These are phyloP conservation scores for Hiodon alosoides DNA, from an alignment of 2,113 vertebrate genomes.

Conservation along the genomic window DNA sequence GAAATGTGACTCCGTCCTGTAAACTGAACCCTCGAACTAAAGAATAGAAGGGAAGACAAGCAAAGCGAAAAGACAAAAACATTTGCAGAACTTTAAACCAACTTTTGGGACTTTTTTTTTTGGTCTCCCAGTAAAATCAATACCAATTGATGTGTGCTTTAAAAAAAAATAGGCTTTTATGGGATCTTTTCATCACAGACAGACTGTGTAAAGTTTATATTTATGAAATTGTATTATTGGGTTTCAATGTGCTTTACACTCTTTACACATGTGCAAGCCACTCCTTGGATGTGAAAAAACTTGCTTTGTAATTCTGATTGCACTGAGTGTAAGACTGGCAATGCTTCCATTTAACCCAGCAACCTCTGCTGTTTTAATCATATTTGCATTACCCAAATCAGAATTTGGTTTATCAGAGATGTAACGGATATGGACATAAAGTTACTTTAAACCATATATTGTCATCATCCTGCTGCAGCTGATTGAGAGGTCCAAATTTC, in stretches of 20 bases:
- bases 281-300: neutral
- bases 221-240: neutral
- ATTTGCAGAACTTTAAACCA: neutral
- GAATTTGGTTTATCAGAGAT: slow-evolving; percentile 37
- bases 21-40: too few species aligned
- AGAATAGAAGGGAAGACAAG: too few species aligned
- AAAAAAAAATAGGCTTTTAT: neutral
- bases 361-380: slow-evolving; percentile 34
- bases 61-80: neutral
- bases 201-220: neutral
- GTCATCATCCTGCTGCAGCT: too few species aligned
- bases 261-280: too few species aligned
- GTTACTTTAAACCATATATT: too few species aligned
- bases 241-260: neutral
- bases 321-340: neutral
- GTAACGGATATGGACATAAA: too few species aligned
- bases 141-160: neutral
- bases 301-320: neutral
- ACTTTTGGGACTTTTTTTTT: neutral
- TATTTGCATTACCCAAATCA: slow-evolving; percentile 47
- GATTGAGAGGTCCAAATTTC: too few species aligned
- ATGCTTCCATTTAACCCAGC: neutral
- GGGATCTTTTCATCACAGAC: neutral
- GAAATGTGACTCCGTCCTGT: too few species aligned
- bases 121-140: neutral